A percentile compares a stretch with the other conserved stretches of the same genome.
Conservation (phyloP, 1,140 invertebrate genomes). For the Nephila pilipes region DNA sequence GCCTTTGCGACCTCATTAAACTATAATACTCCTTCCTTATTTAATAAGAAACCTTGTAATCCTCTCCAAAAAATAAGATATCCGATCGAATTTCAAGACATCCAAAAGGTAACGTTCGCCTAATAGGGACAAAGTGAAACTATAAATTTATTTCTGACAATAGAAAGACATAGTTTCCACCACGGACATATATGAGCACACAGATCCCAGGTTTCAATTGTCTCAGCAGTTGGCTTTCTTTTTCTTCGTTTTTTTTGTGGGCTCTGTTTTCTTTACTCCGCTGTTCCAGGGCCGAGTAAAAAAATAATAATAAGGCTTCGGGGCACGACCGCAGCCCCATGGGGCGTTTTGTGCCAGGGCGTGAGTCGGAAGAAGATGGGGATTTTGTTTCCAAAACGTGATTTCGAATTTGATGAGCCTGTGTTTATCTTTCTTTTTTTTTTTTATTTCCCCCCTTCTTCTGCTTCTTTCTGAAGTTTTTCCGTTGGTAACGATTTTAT, state of each 20-base stretch:
- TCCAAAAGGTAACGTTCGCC: conserved; percentile 10
- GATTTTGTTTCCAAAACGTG: conserved; percentile 63
- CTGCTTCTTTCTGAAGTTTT: background rate
- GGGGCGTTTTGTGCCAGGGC: conserved; percentile 63
- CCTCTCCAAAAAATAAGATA: background rate
- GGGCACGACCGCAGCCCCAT: conserved; percentile 30
- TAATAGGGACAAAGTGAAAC: conserved; percentile 66
- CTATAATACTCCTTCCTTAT: conserved; percentile 25
- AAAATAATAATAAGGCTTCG: conserved; percentile 29
- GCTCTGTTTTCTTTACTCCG: no score
- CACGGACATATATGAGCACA: conserved; percentile 8
- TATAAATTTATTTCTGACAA: conserved; percentile 44
- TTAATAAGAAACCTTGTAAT: background rate
- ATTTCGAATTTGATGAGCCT: conserved; percentile 71
- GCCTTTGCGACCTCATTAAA: background rate
- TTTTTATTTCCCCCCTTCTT: background rate
- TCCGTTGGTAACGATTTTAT: background rate
- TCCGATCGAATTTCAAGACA: conserved; percentile 7
- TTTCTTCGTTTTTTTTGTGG: background rate
- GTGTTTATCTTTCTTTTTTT: background rate
- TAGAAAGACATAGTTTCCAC: background rate
- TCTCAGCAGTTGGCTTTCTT: conserved; percentile 42
- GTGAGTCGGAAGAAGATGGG: conserved; percentile 52
- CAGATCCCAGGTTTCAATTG: conserved; percentile 55
- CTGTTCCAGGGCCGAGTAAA: background rate